Evolutionary conservation across 92 coral and sea anemone species (phyloP), one percentile per base, ranked within the genome.

Genomic region (Heteractis magnifica): DNA sequence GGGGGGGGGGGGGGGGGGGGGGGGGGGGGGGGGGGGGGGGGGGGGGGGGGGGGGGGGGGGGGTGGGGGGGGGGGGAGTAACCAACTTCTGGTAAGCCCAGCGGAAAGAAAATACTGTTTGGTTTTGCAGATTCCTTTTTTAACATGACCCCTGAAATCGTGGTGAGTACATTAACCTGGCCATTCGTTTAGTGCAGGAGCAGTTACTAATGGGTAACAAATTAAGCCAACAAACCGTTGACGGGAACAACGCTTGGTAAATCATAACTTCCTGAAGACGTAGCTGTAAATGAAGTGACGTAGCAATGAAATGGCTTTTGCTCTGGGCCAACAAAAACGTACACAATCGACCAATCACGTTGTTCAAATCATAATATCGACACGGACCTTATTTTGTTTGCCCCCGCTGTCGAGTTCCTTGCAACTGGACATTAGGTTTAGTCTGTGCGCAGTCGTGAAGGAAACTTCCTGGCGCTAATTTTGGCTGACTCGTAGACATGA

Each of bases 241-340:
- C n/a, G 5, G n/a, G 58, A 64, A 18, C 21, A 18, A n/a, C 71
- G 71, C 26, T 3, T 26, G 20, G 49, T 26, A 26, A 14, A 23
- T 8, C 73, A 68, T 53, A 53, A 68, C 73, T 68, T 68, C 73
- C 73, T 23, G 73, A 20, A n/a, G 73, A 68, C 73, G 49, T 14
- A 12, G 10, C 21, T 68, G 73, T 20, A 41, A 68, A 48, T 26
- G 49, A 68, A 34, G 44, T 34, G 44, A 34, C 44, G 44, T 34
- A 34, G 44, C 44, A 34, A 2, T 34, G 21, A 21, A 68, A 20
- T 68, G 73, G 26, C 14, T 23, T 68, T 26, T 48, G 44, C 23
- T 10, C 73, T 11, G 26, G 49, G 23, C 50, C 73, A 68, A 68
- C 10, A 18, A 18, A 4, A 62, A 62, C 5, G 6, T 18, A 16